These are phyloP conservation scores for Agonopterix alstromeriana DNA, from an alignment of 2,888 invertebrate species.

Conservation along the genomic window DNA sequence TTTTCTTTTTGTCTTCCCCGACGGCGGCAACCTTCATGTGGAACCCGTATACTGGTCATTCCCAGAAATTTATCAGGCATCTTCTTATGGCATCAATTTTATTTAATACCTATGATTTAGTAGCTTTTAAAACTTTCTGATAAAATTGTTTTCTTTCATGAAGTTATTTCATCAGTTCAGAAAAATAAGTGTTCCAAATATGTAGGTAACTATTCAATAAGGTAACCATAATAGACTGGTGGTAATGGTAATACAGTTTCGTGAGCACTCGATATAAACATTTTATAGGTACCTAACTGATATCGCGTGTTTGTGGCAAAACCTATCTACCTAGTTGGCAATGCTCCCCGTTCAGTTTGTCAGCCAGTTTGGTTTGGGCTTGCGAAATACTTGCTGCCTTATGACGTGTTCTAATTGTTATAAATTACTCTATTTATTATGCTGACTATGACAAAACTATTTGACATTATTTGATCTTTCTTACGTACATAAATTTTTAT, in stretches of 20 bases:
- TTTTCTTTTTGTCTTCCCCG: too few relatives aligned
- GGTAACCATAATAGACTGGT: conserved; percentile 4
- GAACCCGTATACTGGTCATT: too few relatives aligned
- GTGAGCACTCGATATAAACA: conserved; percentile 40
- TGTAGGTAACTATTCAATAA: neutral
- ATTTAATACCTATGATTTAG: too few relatives aligned
- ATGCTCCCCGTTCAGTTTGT: conserved; percentile 46
- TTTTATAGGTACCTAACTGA: conserved; percentile 34
- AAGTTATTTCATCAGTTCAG: too few relatives aligned
- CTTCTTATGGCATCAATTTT: too few relatives aligned
- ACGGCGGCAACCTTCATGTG: too few relatives aligned
- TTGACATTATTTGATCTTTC: too few relatives aligned
- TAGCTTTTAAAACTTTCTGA: too few relatives aligned
- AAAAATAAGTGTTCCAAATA: neutral
- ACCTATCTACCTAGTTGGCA: conserved; percentile 63
- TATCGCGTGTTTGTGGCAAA: conserved; percentile 62
- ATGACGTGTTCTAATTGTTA: conserved; percentile 22
- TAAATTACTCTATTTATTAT: conserved; percentile 1
- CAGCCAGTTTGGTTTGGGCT: conserved; percentile 57
- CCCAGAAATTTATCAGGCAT: too few relatives aligned
- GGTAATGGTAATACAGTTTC: conserved; percentile 18
- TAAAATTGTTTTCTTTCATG: too few relatives aligned
- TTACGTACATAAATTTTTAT: too few relatives aligned
- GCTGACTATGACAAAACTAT: too few relatives aligned
- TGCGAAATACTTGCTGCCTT: conserved; percentile 52